Evolutionary conservation across 2,113 vertebrate genomes (phyloP), one percentile per base, ranked within the genome.

Genomic region (Cacatua alba): DNA sequence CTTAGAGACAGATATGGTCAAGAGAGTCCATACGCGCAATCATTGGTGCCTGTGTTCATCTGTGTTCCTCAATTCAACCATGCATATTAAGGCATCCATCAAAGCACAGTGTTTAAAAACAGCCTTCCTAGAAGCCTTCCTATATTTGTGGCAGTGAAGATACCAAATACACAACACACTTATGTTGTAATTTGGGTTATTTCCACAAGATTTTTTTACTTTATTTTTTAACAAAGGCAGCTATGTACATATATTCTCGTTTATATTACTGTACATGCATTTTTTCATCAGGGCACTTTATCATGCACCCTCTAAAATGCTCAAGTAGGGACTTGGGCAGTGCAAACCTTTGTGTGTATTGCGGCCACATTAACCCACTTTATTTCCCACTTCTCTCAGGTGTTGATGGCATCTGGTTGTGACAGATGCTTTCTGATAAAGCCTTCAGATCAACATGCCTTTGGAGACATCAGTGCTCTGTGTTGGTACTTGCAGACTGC

Each of bases 361-460:
- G 31, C 53, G 71, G 72, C 76, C 68, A 65, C 43, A 33, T 94
- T 92, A 94, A 87, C 68, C 59, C 79, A 57, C 72, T 94, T 74
- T 68, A 91, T 81, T 94, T 95, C 82, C 71, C 82, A 68, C 85
- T 85, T 96, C 84, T 71, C 94, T 98, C 87, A 96, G 95, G 93
- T 95, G 84, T 95, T 88, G 87, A 89, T 93, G 94, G 88, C 95
- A 97, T 97, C 94, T 97, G 97, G 74, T 95, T 84, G 92, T 8
- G 92, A 96, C 96, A 97, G 96, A 95, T 96, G 93, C 86, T 96
- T 93, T 96, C 41, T 96, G 97, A 97, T 97, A 96, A 96, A 97
- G 82, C 91, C 59, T 92, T 97, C 92, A 90, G 91, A 95, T 93
- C 93, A 91, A 79, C 95, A 82, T 95, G 96, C 94, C 94, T 96